A percentile compares a stretch with the other conserved stretches of the same genome.
These are phyloP conservation scores for Chionodraco myersi DNA, from an alignment of 2,113 vertebrate species.

Conservation along the genomic window DNA sequence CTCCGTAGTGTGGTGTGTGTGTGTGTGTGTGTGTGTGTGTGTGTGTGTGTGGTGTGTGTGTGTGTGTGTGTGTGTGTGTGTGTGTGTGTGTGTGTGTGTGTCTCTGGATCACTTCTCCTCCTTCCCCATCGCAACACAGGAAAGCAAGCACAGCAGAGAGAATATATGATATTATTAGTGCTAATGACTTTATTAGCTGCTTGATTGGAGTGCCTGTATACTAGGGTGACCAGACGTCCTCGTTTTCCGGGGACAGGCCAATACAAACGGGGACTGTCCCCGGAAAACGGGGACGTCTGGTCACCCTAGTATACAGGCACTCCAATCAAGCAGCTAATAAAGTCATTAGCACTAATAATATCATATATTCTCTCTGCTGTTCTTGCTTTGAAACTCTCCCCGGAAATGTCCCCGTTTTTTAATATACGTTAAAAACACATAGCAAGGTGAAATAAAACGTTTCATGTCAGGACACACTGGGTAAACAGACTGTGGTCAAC, in stretches of 20 bases:
- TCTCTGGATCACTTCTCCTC: slow-evolving; percentile 9
- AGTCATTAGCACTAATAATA: slow-evolving; percentile 16
- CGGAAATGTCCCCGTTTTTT: too few relatives aligned
- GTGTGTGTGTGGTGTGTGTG: too few relatives aligned
- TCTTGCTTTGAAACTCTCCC: neutral
- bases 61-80: neutral
- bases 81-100: neutral
- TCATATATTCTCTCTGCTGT: slow-evolving; percentile 28
- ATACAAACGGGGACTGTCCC: too few relatives aligned
- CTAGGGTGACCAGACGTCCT: too few relatives aligned
- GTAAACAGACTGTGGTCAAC: too few relatives aligned
- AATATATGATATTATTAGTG: slow-evolving; percentile 37
- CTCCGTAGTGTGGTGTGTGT: slow-evolving; percentile 38
- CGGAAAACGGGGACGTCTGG: too few relatives aligned
- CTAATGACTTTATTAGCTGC: slow-evolving; percentile 15
- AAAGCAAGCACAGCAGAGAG: neutral
- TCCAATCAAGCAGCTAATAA: slow-evolving; percentile 28
- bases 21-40: too few relatives aligned
- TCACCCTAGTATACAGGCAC: neutral
- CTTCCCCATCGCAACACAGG: slow-evolving; percentile 10
- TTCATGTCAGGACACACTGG: too few relatives aligned
- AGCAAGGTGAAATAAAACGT: too few relatives aligned
- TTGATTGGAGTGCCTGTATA: slow-evolving; percentile 14
- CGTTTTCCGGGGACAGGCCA: too few relatives aligned
- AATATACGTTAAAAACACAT: too few relatives aligned